Evolutionary conservation across 2,888 invertebrate genomes (phyloP).

Genomic region (Eristalinus aeneus): DNA sequence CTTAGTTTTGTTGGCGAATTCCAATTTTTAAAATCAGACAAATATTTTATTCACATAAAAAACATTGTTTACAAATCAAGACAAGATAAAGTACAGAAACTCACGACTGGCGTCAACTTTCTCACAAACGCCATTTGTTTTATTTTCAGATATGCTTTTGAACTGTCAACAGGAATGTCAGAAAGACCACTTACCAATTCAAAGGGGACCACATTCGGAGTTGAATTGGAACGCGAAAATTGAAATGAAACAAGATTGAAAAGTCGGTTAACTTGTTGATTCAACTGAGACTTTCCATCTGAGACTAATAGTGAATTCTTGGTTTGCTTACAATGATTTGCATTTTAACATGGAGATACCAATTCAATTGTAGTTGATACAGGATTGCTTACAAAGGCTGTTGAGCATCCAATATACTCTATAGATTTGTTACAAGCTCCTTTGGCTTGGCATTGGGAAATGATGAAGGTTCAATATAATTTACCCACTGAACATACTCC

Average conservation of each 20-base stretch:
- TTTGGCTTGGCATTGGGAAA: no score
- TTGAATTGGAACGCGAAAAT: background rate
- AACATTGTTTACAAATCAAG: slow-evolving; percentile 40
- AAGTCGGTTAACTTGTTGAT: background rate
- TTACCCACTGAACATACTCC: slow-evolving; percentile 3
- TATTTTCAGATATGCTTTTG: background rate
- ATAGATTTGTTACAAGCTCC: no score
- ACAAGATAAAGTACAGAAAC: slow-evolving; percentile 21
- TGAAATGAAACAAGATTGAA: background rate
- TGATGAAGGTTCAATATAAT: background rate
- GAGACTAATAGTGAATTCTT: no score
- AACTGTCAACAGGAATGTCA: slow-evolving; percentile 12
- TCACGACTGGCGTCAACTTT: slow-evolving; percentile 44
- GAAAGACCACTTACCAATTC: background rate
- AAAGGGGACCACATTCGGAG: background rate
- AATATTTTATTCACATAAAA: slow-evolving; percentile 39
- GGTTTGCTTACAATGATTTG: no score
- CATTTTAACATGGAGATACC: no score
- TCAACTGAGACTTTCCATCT: no score
- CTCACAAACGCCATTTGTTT: slow-evolving; percentile 57
- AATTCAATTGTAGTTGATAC: no score
- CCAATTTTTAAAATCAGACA: slow-evolving; percentile 7
- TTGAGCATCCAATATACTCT: no score
- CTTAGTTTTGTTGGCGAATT: background rate
- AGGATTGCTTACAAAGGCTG: no score